Conservation (phyloP, 2,888 invertebrate species). For the Eudemis profundana region DNA sequence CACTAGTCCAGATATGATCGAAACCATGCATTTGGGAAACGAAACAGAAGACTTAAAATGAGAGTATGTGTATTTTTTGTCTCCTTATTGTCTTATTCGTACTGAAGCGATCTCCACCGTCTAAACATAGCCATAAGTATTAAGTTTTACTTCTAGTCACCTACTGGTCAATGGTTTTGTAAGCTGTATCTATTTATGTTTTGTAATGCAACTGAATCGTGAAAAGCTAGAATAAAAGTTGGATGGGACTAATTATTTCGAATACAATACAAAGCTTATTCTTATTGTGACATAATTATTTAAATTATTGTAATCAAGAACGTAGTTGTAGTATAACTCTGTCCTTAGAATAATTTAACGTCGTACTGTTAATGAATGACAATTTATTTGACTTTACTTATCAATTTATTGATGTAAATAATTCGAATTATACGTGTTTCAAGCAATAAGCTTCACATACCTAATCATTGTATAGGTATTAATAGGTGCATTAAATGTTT, state of each 20-base stretch:
- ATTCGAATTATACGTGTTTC: constrained; percentile 69
- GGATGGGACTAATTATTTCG: too few species aligned
- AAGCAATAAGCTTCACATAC: constrained; percentile 71
- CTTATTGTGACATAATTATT: too few species aligned
- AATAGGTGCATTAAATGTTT: constrained; percentile 47
- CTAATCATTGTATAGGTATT: constrained; percentile 21
- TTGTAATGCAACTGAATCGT: background rate
- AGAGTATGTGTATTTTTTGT: too few species aligned
- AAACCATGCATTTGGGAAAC: too few species aligned
- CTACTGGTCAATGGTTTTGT: background rate
- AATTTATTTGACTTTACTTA: constrained; percentile 11
- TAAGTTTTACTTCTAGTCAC: background rate
- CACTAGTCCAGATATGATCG: background rate
- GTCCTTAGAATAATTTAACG: constrained; percentile 4
- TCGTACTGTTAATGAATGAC: background rate
- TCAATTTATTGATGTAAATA: constrained; percentile 51
- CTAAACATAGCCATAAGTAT: background rate
- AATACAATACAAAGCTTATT: too few species aligned
- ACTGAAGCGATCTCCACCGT: background rate
- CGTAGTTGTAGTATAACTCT: background rate
- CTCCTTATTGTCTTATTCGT: too few species aligned
- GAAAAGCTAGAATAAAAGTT: too few species aligned
- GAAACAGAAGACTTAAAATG: too few species aligned
- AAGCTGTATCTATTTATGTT: too few species aligned
- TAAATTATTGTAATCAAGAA: background rate